phyloP scores from a whole-genome alignment of 2,888 invertebrate species.

The Papilio gigon region DNA sequence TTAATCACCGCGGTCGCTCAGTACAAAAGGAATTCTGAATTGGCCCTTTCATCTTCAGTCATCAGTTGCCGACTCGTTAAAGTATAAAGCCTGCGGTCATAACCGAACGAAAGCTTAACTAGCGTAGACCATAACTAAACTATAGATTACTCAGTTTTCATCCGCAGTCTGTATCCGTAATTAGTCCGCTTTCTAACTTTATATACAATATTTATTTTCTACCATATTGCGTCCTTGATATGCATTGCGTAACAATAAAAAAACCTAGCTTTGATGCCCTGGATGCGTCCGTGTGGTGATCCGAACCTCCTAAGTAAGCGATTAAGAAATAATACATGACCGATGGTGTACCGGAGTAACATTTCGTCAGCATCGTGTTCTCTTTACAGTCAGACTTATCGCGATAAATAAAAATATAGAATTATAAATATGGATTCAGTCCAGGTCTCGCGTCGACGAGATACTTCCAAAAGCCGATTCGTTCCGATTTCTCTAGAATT shows the following conservation, averaged over 20 bases:
- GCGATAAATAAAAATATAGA: conserved; percentile 81
- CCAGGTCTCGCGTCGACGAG: conserved; percentile 53
- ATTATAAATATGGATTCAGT: conserved; percentile 78
- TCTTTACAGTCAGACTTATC: conserved; percentile 81
- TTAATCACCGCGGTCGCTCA: conserved; percentile 54
- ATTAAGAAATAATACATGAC: conserved; percentile 75
- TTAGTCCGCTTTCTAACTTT: conserved; percentile 76
- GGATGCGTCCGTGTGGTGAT: conserved; percentile 66
- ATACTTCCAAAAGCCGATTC: conserved; percentile 47
- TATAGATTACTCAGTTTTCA: conserved; percentile 76
- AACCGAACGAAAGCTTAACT: conserved; percentile 78
- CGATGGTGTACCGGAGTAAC: conserved; percentile 75
- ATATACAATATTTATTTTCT: conserved; percentile 83
- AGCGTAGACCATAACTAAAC: conserved; percentile 79
- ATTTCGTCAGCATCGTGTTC: conserved; percentile 70
- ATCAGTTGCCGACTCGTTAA: conserved; percentile 67
- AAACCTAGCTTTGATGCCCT: conserved; percentile 79
- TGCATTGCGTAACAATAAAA: conserved; percentile 83
- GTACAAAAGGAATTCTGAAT: conserved; percentile 65
- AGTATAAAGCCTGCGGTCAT: conserved; percentile 78
- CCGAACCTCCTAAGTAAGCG: conserved; percentile 74
- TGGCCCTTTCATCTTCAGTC: conserved; percentile 78
- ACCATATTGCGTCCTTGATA: conserved; percentile 83
- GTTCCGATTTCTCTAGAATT: conserved; percentile 46
- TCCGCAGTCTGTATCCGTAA: conserved; percentile 78